Evolutionary conservation across 2,113 vertebrate genomes (phyloP).

Genomic region (Sakesphorus luctuosus): DNA sequence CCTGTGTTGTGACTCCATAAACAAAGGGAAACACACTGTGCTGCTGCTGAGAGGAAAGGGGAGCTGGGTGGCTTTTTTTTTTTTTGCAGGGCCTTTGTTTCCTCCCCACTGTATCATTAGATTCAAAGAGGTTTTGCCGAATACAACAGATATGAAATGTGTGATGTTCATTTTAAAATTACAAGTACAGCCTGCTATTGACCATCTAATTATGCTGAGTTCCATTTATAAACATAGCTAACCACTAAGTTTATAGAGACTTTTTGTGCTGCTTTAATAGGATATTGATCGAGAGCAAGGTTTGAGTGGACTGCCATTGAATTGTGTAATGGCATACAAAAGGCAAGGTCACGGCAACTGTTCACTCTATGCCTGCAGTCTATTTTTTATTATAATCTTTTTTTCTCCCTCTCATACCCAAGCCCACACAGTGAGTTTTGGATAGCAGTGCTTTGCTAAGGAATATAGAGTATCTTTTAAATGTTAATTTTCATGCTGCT

Average conservation of each 20-base stretch:
- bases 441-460: conserved; percentile 53
- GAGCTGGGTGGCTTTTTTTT: background rate
- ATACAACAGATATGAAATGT: conserved; percentile 73
- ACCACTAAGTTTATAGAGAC: conserved; percentile 91
- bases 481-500: conserved; percentile 61
- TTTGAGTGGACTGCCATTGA: conserved; percentile 94
- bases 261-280: conserved; percentile 96
- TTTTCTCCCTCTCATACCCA: conserved; percentile 49
- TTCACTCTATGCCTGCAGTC: conserved; percentile 69
- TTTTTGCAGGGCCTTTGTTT: conserved; percentile 41
- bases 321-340: conserved; percentile 93
- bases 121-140: conserved; percentile 33
- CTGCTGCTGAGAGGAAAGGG: conserved; percentile 28
- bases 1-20: conserved; percentile 59
- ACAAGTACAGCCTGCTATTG: conserved; percentile 83
- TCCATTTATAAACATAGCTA: conserved; percentile 93
- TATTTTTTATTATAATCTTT: conserved; percentile 78
- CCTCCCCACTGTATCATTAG: background rate
- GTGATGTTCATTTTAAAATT: conserved; percentile 83
- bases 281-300: conserved; percentile 98
- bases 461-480: conserved; percentile 53
- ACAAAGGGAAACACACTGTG: conserved; percentile 44
- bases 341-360: conserved; percentile 89
- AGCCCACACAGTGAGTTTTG: conserved; percentile 47
- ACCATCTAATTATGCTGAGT: conserved; percentile 89